Evolutionary conservation across 2,888 invertebrate species (phyloP), one percentile per base, ranked within the genome.

Genomic region (Hypolimnas misippus): DNA sequence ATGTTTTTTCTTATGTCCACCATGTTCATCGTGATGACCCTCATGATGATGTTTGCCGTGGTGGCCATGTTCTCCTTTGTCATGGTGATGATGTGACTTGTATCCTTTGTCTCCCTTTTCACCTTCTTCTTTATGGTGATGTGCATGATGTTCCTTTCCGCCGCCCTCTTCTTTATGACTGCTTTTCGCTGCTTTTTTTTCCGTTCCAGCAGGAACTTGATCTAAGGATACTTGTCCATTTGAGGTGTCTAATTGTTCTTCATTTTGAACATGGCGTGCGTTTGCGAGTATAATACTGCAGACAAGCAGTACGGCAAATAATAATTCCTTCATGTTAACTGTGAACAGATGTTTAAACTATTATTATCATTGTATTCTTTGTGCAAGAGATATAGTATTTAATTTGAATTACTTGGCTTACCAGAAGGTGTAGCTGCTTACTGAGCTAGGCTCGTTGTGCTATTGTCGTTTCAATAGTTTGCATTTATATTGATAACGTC

Each of bases 21-120:
- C 95, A 75, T 96, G 94, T 74, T 96, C 96, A 63, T 94, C 94
- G 82, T 96, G 95, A 76, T 96, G 95, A 8, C 95, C 95, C 65
- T 94, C 94, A 75, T 96, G 95, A 74, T 96, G 95, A 73, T 96
- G 95, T 76, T 96, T 95, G 29, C 95, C 96, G 76, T 96, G 95
- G 61, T 95, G 93, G 12, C 96, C 96, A 75, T 96, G 95, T 46
- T 96, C 96, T 4, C 95, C 96, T 77, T 96, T 95, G 70, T 96
- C 95, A 87, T 96, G 96, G 76, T 96, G 94, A 77, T 96, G 95
- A 72, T 95, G 93, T 21, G 94, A 93, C 76, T 96, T 95, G 86
- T 96, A 95, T 0, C 96, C 97, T 74, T 96, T 96, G 64, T 96
- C 95, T 0, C 95, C 95, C 76, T 97, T 96, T 67, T 95, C 95